phyloP scores from a whole-genome alignment of 2,113 vertebrate species.

The Neomonachus schauinslandi region DNA sequence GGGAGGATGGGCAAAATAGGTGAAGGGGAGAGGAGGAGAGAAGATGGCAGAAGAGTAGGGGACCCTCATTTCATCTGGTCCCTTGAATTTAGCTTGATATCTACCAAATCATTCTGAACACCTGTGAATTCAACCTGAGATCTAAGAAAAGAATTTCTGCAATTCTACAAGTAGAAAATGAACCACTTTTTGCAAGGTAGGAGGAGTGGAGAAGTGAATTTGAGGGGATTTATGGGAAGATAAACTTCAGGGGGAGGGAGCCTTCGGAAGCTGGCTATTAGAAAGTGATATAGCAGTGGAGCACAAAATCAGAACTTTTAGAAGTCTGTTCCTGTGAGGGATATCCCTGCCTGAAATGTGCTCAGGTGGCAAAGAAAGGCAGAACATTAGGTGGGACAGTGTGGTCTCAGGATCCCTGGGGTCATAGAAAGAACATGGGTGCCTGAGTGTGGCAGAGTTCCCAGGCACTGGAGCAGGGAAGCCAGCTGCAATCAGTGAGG shows the following conservation, averaged over 20 bases:
- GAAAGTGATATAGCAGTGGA: background rate
- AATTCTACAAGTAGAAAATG: background rate
- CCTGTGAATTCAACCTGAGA: background rate
- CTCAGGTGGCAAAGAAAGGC: background rate
- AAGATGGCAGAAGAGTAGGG: background rate
- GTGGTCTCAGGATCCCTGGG: background rate
- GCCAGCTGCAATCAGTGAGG: background rate
- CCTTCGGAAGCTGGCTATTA: background rate
- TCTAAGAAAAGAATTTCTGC: background rate
- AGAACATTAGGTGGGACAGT: background rate
- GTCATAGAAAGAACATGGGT: background rate
- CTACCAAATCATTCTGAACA: background rate
- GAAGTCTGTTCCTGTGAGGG: background rate
- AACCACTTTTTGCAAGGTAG: background rate
- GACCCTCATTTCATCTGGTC: background rate
- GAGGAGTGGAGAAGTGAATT: background rate
- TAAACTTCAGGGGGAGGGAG: background rate
- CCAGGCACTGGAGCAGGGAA: background rate
- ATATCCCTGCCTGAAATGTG: background rate
- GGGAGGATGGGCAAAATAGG: background rate
- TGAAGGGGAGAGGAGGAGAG: background rate
- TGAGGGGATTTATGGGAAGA: background rate
- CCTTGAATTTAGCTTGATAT: background rate
- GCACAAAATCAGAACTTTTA: background rate
- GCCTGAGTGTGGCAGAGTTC: background rate